These are phyloP conservation scores for Himalopsyche kuldschensis DNA, from an alignment of 2,888 invertebrate species.

Conservation along the genomic window DNA sequence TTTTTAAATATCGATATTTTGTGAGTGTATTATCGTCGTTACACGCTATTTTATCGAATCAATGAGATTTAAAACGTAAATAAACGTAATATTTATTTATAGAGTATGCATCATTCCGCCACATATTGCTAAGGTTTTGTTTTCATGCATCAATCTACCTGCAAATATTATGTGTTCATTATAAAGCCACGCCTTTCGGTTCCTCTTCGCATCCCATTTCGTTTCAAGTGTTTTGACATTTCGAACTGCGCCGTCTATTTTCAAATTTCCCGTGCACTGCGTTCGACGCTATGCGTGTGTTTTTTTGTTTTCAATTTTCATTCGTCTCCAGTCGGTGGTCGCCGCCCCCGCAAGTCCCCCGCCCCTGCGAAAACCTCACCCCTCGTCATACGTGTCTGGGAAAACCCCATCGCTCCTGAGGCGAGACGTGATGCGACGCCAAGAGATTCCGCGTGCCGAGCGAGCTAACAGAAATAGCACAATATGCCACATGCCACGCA, in stretches of 20 bases:
- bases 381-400: constrained; percentile 51
- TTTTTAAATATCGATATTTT: no score
- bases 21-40: no score
- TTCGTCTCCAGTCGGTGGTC: constrained; percentile 37
- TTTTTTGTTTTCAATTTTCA: not conserved
- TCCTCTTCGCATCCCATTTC: not conserved
- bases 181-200: not conserved
- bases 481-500: not conserved
- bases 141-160: not conserved
- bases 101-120: no score
- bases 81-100: no score
- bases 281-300: not conserved
- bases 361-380: constrained; percentile 46
- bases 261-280: not conserved
- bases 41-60: no score
- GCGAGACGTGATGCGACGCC: not conserved
- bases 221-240: not conserved
- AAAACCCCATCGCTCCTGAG: constrained; percentile 51
- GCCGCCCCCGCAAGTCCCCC: constrained; percentile 45
- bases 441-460: constrained; percentile 4
- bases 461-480: constrained; percentile 4
- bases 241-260: not conserved
- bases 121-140: no score
- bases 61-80: no score
- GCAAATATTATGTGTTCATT: not conserved